phyloP scores from a whole-genome alignment of 2,113 vertebrate species.

The Notiomystis cincta region DNA sequence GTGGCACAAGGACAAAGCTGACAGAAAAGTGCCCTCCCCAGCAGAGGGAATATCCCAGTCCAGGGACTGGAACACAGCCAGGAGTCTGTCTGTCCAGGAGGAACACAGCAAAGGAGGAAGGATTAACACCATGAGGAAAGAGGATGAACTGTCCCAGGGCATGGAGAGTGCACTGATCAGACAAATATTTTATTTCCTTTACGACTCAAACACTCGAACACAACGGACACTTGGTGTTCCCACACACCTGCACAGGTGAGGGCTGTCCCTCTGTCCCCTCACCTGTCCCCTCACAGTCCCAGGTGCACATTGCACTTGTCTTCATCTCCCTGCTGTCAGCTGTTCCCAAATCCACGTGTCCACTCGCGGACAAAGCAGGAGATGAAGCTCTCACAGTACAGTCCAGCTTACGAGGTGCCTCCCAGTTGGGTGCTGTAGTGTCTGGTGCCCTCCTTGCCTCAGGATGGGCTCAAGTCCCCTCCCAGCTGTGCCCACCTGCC shows the following conservation, averaged over 20 bases:
- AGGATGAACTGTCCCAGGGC: neutral
- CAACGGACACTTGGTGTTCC: neutral
- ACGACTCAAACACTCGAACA: neutral
- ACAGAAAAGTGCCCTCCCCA: no score
- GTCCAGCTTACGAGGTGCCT: neutral
- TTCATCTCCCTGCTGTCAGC: neutral
- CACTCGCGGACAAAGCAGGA: neutral
- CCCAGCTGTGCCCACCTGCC: neutral
- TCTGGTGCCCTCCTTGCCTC: neutral
- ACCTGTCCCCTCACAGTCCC: neutral
- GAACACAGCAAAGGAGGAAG: neutral
- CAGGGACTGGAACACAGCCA: neutral
- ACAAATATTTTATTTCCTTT: constrained; percentile 47
- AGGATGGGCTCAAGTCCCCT: neutral
- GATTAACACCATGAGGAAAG: neutral
- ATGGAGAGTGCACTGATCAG: neutral
- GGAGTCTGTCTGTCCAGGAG: neutral
- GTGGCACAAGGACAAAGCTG: neutral
- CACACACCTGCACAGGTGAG: neutral
- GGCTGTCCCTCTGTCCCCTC: neutral
- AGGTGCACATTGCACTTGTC: neutral
- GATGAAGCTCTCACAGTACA: neutral
- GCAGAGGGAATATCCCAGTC: neutral
- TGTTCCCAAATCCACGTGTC: rapidly evolving
- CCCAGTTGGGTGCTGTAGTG: neutral